These are phyloP conservation scores for Diadumene lineata DNA, from an alignment of 92 coral and sea anemone genomes.

Conservation along the genomic window DNA sequence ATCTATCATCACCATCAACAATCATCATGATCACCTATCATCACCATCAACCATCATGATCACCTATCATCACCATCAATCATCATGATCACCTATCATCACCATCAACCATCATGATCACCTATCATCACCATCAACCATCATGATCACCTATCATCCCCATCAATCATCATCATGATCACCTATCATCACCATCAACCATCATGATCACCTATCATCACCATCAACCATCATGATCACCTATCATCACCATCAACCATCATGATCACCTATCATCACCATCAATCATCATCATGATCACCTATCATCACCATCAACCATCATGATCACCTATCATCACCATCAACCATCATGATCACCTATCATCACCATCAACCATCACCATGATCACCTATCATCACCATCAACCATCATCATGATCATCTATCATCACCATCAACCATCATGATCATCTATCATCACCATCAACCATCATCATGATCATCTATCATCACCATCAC, in stretches of 20 bases:
- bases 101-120: background rate
- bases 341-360: background rate
- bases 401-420: no score
- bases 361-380: background rate
- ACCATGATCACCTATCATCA: no score
- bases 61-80: no score
- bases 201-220: no score
- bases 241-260: no score
- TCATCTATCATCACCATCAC: background rate
- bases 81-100: background rate
- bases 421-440: no score
- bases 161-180: background rate
- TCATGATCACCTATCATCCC: background rate
- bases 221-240: no score
- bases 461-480: background rate
- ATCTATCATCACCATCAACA: no score
- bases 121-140: no score
- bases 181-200: background rate
- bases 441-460: background rate
- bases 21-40: background rate
- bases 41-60: background rate
- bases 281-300: background rate
- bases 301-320: background rate
- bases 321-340: background rate
- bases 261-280: background rate